These are phyloP conservation scores for Protaetia brevitarsis DNA, from an alignment of 1,140 invertebrate genomes.

Conservation along the genomic window DNA sequence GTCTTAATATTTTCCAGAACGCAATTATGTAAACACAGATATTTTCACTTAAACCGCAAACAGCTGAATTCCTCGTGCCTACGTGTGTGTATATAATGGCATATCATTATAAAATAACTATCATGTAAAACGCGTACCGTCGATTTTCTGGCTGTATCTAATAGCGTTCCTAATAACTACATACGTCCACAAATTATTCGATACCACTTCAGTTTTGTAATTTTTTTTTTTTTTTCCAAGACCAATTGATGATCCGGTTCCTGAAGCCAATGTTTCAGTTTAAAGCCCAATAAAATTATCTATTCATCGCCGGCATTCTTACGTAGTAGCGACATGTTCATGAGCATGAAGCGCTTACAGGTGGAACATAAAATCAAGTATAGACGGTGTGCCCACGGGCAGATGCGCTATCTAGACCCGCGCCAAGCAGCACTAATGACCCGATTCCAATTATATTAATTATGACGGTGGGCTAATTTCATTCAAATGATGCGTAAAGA, in stretches of 20 bases:
- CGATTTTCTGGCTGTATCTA: no score
- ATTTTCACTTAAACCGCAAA: no score
- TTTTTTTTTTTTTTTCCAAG: background rate
- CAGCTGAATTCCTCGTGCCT: no score
- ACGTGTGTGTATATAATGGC: no score
- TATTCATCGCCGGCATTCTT: background rate
- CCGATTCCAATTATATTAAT: slow-evolving; percentile 1
- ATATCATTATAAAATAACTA: no score
- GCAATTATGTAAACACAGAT: no score
- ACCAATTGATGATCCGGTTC: background rate
- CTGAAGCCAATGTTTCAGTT: background rate
- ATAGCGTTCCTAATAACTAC: no score
- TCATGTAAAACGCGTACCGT: no score
- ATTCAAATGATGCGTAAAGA: slow-evolving; percentile 6
- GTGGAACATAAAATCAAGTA: background rate
- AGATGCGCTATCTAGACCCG: background rate
- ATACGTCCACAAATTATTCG: background rate
- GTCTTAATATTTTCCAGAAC: no score
- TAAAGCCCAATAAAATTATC: background rate
- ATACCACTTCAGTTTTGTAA: background rate
- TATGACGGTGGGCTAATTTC: background rate
- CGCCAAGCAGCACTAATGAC: background rate
- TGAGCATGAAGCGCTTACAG: no score
- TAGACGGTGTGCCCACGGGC: background rate
- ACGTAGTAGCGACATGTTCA: no score